These are phyloP conservation scores for Trypoxylus dichotomus DNA, from an alignment of 1,140 invertebrate genomes.

Conservation along the genomic window DNA sequence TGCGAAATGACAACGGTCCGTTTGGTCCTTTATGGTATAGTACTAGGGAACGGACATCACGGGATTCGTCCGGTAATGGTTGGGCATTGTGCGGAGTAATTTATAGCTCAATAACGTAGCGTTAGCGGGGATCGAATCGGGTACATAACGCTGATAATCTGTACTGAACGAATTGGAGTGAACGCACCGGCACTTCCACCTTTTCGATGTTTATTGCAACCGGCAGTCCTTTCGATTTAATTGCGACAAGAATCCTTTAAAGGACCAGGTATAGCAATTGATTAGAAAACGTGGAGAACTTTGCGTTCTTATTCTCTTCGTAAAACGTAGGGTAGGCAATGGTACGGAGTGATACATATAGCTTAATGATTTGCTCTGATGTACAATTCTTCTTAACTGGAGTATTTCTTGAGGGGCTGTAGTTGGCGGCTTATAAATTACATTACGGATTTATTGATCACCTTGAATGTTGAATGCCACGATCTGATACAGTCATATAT, in stretches of 20 bases:
- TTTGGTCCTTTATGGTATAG: constrained; percentile 3
- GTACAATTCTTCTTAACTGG: too few species aligned
- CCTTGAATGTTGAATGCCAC: too few species aligned
- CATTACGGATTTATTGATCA: too few species aligned
- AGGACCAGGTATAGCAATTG: constrained; percentile 4
- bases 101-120: constrained; percentile 45
- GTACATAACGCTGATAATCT: constrained; percentile 45
- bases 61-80: constrained; percentile 41
- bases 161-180: constrained; percentile 36
- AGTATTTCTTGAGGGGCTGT: too few species aligned
- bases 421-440: too few species aligned
- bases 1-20: not conserved
- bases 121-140: constrained; percentile 39
- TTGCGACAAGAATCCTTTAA: constrained; percentile 23
- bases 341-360: too few species aligned
- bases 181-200: constrained; percentile 38
- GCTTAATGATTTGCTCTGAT: too few species aligned
- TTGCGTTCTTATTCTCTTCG: not conserved
- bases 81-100: constrained; percentile 44
- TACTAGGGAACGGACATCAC: constrained; percentile 34
- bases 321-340: too few species aligned
- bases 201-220: constrained; percentile 25
- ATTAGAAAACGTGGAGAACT: not conserved
- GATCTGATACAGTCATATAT: too few species aligned
- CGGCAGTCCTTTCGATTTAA: constrained; percentile 34